Evolutionary conservation across 2,888 invertebrate species (phyloP), one percentile per base, ranked within the genome.

Genomic region (Drosophila incognita): DNA sequence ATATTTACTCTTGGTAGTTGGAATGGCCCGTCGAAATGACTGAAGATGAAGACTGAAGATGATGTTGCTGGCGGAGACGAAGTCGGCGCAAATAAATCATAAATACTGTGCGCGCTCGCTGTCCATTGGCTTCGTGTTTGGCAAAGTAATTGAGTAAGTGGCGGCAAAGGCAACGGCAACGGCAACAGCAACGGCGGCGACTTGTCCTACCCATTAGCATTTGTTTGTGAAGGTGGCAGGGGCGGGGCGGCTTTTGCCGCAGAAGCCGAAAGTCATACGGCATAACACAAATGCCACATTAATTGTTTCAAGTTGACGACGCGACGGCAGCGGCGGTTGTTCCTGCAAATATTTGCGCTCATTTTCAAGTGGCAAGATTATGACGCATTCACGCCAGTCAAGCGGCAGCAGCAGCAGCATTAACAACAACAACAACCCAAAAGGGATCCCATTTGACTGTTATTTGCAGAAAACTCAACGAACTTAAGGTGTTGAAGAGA

Each of bases 151-250:
- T 88, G 91, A 88, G 87, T 87, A 90, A 87, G 87, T 89, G 90
- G 75, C 74, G 74, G 72, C 67, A 66, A 58, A 5, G 18, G 35
- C 57, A 48, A 56, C 67, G 54, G 52, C 57, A 11, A 42, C 42
- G 51, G 52, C 74, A 65, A 53, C 59, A 35, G 48, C 56, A 38
- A 46, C 75, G 85, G 82, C 89, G 74, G 73, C 79, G 76, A 84
- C 89, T 90, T 87, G 89, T 90, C 88, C 76, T 90, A 88, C 90
- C 90, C 87, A 88, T 88, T 88, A 88, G 87, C 87, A 90, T 90
- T 89, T 88, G 79, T 88, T 88, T 88, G 90, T 81, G 78, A 81
- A 90, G 87, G 74, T 90, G 83, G 89, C 77, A 82, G 62, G 68
- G 67, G 53, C 56, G 63, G 18, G 24, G 57, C 38, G 35, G 65